A percentile compares a stretch with the other conserved stretches of the same genome.
These are phyloP conservation scores for Xyliphius kryptos DNA, from an alignment of 2,113 vertebrate species.

Conservation along the genomic window DNA sequence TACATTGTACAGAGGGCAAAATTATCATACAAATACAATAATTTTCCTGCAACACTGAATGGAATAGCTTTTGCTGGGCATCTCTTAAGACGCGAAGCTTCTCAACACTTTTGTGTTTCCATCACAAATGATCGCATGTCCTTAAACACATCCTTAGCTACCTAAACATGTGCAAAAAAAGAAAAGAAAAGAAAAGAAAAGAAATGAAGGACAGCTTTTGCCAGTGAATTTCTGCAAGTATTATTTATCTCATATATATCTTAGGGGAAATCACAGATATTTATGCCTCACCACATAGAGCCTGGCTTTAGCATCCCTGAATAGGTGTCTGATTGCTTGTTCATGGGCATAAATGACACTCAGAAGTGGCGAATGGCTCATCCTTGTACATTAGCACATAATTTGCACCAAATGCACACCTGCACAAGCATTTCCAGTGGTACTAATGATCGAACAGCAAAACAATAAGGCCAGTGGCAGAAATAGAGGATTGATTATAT, in stretches of 20 bases:
- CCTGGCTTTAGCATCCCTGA: not conserved
- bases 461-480: not conserved
- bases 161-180: not conserved
- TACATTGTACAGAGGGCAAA: too few relatives aligned
- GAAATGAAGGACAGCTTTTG: slow-evolving; percentile 11
- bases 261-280: slow-evolving; percentile 1
- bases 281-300: slow-evolving; percentile 7
- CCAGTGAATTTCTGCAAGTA: not conserved
- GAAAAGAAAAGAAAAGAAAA: too few relatives aligned
- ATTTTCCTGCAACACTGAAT: too few relatives aligned
- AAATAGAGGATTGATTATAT: too few relatives aligned
- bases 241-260: slow-evolving; percentile 10
- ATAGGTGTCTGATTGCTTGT: slow-evolving; percentile 8
- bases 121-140: too few relatives aligned
- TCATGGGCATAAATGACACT: slow-evolving; percentile 7
- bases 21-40: too few relatives aligned
- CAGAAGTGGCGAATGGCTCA: slow-evolving; percentile 11
- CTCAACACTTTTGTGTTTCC: too few relatives aligned
- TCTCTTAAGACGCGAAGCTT: too few relatives aligned
- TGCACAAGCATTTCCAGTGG: slow-evolving; percentile 4
- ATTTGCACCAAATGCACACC: slow-evolving; percentile 22
- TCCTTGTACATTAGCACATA: slow-evolving; percentile 7
- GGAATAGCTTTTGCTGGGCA: too few relatives aligned
- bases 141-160: not conserved
- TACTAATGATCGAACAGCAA: not conserved